phyloP scores from a whole-genome alignment of 2,888 invertebrate genomes.

The Cancer borealis region DNA sequence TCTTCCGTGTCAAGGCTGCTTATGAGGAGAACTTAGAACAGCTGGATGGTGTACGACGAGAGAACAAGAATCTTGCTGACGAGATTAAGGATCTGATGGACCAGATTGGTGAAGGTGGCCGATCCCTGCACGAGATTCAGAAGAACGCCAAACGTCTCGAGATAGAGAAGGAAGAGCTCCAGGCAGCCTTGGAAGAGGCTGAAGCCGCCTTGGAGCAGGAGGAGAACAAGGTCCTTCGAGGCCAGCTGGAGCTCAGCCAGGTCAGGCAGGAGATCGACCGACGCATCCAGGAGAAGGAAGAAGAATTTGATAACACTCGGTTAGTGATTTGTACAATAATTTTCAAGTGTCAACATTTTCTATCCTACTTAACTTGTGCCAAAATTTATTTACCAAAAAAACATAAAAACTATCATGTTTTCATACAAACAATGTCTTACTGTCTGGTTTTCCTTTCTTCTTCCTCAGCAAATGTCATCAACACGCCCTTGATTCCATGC shows the following conservation, averaged over 20 bases:
- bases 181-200: conserved; percentile 99
- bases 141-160: conserved; percentile 99
- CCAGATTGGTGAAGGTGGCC: conserved; percentile 99
- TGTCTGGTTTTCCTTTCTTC: background rate
- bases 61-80: conserved; percentile 99
- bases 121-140: conserved; percentile 99
- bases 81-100: conserved; percentile 99
- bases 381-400: background rate
- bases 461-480: conserved; percentile 83
- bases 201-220: conserved; percentile 99
- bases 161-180: conserved; percentile 99
- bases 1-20: conserved; percentile 98
- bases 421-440: background rate
- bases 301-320: conserved; percentile 99
- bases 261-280: conserved; percentile 99
- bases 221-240: conserved; percentile 91
- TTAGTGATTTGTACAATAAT: conserved; percentile 55
- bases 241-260: conserved; percentile 98
- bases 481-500: conserved; percentile 84
- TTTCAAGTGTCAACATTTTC: background rate
- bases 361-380: background rate
- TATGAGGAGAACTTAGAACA: conserved; percentile 99
- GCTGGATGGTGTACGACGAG: conserved; percentile 97
- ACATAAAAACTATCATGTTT: background rate
- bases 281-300: conserved; percentile 99